Percentiles rank a stretch among this genome's conserved stretches.
phyloP scores from a whole-genome alignment of 2,113 vertebrate species.

The Tragelaphus scriptus region DNA sequence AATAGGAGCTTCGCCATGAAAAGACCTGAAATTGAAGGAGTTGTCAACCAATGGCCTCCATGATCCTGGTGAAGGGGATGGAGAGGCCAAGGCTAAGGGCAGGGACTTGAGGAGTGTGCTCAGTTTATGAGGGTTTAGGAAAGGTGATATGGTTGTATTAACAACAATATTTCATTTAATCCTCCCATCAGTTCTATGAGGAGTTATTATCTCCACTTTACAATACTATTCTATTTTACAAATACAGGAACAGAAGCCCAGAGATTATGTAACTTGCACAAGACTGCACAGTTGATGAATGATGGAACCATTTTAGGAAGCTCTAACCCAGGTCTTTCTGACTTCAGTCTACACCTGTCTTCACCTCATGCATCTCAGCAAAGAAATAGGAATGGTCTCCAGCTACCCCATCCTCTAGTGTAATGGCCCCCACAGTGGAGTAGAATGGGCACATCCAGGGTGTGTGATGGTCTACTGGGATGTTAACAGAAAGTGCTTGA shows the following conservation, averaged over 20 bases:
- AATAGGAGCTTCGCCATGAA: not conserved
- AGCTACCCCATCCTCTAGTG: not conserved
- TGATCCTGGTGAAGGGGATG: not conserved
- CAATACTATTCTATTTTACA: not conserved
- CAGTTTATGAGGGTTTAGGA: not conserved
- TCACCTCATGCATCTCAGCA: not conserved
- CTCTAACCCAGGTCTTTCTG: not conserved
- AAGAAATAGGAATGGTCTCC: not conserved
- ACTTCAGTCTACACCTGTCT: not conserved
- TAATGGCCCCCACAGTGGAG: not conserved
- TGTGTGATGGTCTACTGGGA: not conserved
- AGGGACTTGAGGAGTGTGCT: not conserved
- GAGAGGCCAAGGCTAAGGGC: not conserved
- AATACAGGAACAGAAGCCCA: not conserved
- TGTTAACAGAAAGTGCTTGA: constrained; percentile 2
- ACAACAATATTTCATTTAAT: constrained; percentile 12
- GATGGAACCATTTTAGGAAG: not conserved
- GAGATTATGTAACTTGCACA: not conserved
- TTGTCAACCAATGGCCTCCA: not conserved
- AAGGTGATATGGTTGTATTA: not conserved
- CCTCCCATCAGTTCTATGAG: not conserved
- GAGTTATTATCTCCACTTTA: not conserved
- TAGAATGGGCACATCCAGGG: not conserved
- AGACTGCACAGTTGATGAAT: not conserved
- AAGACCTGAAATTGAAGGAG: not conserved